A percentile compares a stretch with the other conserved stretches of the same genome.
Conservation (phyloP, 2,797 vertebrate species). For the Rhyacichthys aspro region DNA sequence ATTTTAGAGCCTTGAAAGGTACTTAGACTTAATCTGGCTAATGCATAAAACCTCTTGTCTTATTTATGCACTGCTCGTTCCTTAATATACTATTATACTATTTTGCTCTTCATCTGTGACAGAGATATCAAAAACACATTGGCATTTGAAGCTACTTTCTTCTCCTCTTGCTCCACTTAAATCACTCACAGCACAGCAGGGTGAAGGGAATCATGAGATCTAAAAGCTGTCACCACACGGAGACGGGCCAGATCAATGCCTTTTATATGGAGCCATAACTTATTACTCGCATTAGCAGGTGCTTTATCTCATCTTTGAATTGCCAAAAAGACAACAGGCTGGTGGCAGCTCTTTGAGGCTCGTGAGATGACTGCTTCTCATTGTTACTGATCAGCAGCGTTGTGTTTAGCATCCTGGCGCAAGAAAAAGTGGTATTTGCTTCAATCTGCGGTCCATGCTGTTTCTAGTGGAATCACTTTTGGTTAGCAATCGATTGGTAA, state of each 20-base stretch:
- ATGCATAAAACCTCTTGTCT: not conserved
- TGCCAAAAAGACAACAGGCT: not conserved
- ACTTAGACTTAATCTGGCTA: not conserved
- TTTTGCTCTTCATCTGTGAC: conserved; percentile 3
- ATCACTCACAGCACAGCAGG: conserved; percentile 25
- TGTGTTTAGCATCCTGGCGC: not conserved
- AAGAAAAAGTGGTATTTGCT: not conserved
- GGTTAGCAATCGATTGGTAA: no score
- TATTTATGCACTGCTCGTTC: not conserved
- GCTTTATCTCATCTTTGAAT: conserved; percentile 3
- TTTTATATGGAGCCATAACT: conserved; percentile 25
- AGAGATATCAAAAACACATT: conserved; percentile 7
- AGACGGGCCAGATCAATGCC: conserved; percentile 24
- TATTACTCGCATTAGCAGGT: conserved; percentile 15
- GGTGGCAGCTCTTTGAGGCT: conserved; percentile 1
- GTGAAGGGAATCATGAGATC: conserved; percentile 13
- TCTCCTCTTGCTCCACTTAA: conserved; percentile 36
- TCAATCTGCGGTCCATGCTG: not conserved
- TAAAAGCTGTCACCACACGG: conserved; percentile 20
- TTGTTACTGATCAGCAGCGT: not conserved
- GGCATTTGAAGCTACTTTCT: conserved; percentile 24
- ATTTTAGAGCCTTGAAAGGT: not conserved
- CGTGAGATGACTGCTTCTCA: not conserved
- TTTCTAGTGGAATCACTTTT: not conserved
- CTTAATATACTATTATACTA: not conserved